Conservation (phyloP, 2,113 vertebrate genomes). For the Gymnocephalus cernua region DNA sequence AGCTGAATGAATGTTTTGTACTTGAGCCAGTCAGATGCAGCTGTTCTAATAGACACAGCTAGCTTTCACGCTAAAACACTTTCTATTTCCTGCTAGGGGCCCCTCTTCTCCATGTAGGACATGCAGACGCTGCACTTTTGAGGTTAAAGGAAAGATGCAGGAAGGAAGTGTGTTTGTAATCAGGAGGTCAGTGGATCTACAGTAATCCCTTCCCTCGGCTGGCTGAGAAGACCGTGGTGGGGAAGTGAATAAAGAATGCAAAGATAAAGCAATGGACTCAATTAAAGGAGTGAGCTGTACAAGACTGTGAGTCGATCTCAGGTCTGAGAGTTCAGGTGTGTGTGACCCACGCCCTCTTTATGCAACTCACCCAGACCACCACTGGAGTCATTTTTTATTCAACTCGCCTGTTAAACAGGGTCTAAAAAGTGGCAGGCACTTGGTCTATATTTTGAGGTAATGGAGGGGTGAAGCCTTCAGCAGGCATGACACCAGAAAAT, state of each 20-base stretch:
- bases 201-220: conserved; percentile 13
- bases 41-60: conserved; percentile 38
- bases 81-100: conserved; percentile 12
- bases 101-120: background rate
- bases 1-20: conserved; percentile 56
- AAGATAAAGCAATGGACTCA: conserved; percentile 25
- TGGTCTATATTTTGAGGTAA: conserved; percentile 39
- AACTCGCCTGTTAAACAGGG: conserved; percentile 32
- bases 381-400: conserved; percentile 14
- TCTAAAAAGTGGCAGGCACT: conserved; percentile 30
- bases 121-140: conserved; percentile 16
- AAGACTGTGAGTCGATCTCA: conserved; percentile 20
- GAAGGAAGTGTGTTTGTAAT: conserved; percentile 19
- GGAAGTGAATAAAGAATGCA: conserved; percentile 25
- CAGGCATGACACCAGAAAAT: conserved; percentile 27
- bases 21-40: conserved; percentile 37
- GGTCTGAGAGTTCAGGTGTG: conserved; percentile 14
- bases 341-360: conserved; percentile 5
- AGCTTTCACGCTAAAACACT: conserved; percentile 35
- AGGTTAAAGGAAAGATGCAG: conserved; percentile 20
- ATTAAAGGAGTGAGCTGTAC: conserved; percentile 20
- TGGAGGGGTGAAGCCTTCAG: background rate
- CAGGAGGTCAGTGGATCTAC: conserved; percentile 34
- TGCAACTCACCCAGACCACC: conserved; percentile 13
- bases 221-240: conserved; percentile 5